Conservation (phyloP, 2,888 invertebrate genomes). For the Pantelozetes paolii region DNA sequence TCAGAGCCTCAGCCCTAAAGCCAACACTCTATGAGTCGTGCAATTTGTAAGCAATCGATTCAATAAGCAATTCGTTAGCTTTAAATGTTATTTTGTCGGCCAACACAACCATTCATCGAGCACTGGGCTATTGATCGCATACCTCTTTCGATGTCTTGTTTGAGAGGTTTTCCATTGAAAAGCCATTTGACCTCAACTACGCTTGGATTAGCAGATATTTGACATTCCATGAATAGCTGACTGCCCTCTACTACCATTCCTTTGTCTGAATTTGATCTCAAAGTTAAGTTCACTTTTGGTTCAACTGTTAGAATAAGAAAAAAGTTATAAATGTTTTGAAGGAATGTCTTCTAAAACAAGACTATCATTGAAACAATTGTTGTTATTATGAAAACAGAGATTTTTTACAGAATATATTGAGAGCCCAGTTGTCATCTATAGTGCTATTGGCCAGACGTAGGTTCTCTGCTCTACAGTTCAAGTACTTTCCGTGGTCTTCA, state of each 20-base stretch:
- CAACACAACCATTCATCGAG: not conserved
- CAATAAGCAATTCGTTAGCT: slow-evolving; percentile 3
- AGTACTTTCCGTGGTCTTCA: slow-evolving; percentile 28
- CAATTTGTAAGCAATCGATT: slow-evolving; percentile 22
- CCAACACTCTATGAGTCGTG: too few relatives aligned
- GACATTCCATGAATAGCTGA: slow-evolving; percentile 32
- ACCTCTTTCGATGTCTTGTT: slow-evolving; percentile 29
- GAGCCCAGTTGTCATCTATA: slow-evolving; percentile 18
- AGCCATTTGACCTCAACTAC: slow-evolving; percentile 37
- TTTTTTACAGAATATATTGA: slow-evolving; percentile 24
- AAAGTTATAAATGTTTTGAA: too few relatives aligned
- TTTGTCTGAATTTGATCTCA: slow-evolving; percentile 7
- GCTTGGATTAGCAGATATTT: slow-evolving; percentile 9
- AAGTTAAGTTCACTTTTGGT: slow-evolving; percentile 30
- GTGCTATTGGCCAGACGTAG: slow-evolving; percentile 21
- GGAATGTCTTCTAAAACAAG: too few relatives aligned
- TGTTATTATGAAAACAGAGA: not conserved
- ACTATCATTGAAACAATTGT: not conserved
- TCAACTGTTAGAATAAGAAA: not conserved
- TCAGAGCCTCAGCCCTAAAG: not conserved
- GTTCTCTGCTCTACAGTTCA: slow-evolving; percentile 33
- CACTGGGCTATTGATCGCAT: not conserved
- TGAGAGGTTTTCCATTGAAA: slow-evolving; percentile 25
- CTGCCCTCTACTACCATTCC: slow-evolving; percentile 1
- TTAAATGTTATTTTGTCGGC: slow-evolving; percentile 8